A percentile compares a stretch with the other conserved stretches of the same genome.
Conservation (phyloP, 2,113 vertebrate species). For the Ramphastos sulfuratus region DNA sequence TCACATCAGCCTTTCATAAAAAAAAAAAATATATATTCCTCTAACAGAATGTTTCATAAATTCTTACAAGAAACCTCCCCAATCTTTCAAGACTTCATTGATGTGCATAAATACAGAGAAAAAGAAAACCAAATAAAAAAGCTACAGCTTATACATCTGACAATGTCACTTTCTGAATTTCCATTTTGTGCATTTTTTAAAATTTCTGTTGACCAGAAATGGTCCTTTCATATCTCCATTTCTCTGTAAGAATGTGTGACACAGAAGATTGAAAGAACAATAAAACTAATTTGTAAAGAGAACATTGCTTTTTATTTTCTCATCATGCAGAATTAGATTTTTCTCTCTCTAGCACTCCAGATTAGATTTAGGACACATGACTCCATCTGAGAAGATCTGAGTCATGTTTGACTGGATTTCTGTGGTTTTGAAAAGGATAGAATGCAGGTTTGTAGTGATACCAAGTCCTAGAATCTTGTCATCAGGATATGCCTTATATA, state of each 20-base stretch:
- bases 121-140: not conserved
- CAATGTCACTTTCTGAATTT: not conserved
- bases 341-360: not conserved
- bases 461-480: not conserved
- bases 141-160: not conserved
- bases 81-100: not conserved
- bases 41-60: not conserved
- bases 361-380: not conserved
- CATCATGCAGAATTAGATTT: not conserved
- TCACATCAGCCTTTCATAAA: not conserved
- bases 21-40: not conserved
- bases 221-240: not conserved
- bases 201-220: not conserved
- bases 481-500: not conserved
- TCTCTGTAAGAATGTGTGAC: not conserved
- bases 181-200: not conserved
- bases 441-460: not conserved
- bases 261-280: not conserved
- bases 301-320: not conserved
- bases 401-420: not conserved
- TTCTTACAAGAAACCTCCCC: not conserved
- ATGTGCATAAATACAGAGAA: not conserved
- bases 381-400: not conserved
- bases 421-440: not conserved
- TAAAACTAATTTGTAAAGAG: not conserved